Evolutionary conservation across 2,113 vertebrate species (phyloP).

Genomic region (Oreochromis niloticus): DNA sequence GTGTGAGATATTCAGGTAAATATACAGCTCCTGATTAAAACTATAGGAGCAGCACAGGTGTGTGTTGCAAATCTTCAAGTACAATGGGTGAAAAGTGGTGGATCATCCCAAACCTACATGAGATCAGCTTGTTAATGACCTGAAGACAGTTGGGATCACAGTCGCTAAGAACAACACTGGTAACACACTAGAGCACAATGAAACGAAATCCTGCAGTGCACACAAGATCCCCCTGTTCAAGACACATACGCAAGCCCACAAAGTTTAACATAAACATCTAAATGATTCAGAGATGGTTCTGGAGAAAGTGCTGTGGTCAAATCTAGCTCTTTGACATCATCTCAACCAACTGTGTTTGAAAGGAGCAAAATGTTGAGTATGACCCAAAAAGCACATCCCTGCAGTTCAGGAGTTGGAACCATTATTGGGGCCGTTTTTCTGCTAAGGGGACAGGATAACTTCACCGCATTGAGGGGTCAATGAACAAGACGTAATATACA

Average conservation of each 20-base stretch:
- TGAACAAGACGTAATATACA: neutral
- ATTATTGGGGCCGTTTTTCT: neutral
- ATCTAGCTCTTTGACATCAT: neutral
- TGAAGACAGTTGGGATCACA: neutral
- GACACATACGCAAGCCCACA: no score
- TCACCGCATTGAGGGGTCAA: neutral
- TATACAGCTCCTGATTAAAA: neutral
- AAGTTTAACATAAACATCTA: no score
- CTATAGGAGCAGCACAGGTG: neutral
- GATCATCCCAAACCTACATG: neutral
- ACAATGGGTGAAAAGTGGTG: neutral
- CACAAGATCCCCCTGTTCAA: neutral
- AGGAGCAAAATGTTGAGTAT: neutral
- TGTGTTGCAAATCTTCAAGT: neutral
- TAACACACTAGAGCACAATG: neutral
- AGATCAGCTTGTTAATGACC: neutral
- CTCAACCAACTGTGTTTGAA: neutral
- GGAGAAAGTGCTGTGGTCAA: neutral
- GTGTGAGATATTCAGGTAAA: constrained; percentile 1
- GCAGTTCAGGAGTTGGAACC: neutral
- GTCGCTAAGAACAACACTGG: neutral
- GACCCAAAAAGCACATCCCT: neutral
- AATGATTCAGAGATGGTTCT: no score
- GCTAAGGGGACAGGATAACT: neutral
- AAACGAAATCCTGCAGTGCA: neutral